Base-by-base conservation (phyloP, 1,140 invertebrate species). In the Drosophila fuyamai region DNA sequence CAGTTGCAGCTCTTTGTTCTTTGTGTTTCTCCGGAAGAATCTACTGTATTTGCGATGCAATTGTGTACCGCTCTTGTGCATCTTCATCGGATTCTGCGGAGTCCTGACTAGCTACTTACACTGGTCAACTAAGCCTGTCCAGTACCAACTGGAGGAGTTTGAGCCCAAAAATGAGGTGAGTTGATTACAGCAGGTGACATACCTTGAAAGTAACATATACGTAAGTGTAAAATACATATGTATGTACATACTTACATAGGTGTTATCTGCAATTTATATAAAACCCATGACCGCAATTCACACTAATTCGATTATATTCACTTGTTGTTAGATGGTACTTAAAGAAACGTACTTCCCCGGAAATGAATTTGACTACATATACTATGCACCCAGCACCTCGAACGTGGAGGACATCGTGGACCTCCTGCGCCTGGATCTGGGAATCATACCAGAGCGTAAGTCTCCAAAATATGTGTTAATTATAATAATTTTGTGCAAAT, bases 361-460 rank as follows among this genome's bases (percentile, higher is more conserved):
- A 1, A 90, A 84, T 53, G 76, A 92, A n/a, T 46, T 41, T 1
- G 91, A 92, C 50, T 59, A 36, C 0, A 47, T 94, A 16, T 91
- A 92, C 29, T 94, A 92, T 75, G 59, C 91, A 4, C 93, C 93
- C 4, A 63, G 53, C 6, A 90, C 74, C 2, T 32, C 76, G 1
- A 92, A 90, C 41, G 83, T 80, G 8, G 63, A 74, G 58, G 58
- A 70, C 5, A 60, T 94, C 3, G 92, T 93, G 65, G 85, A 91
- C 18, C 50, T 75, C 27, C 79, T 93, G 14, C 86, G 92, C 5
- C n/a, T 63, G 36, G 90, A 92, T 14, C 63, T 93, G 41, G 53
- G 88, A 23, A 77, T 93, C 10, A 41, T 73, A 40, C 79, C 73
- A 50, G 92, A 93, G 35, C 83, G 93, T 93, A 89, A 60, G 60